Conservation (phyloP, 2,888 invertebrate species). For the Stratiomys singularior region DNA sequence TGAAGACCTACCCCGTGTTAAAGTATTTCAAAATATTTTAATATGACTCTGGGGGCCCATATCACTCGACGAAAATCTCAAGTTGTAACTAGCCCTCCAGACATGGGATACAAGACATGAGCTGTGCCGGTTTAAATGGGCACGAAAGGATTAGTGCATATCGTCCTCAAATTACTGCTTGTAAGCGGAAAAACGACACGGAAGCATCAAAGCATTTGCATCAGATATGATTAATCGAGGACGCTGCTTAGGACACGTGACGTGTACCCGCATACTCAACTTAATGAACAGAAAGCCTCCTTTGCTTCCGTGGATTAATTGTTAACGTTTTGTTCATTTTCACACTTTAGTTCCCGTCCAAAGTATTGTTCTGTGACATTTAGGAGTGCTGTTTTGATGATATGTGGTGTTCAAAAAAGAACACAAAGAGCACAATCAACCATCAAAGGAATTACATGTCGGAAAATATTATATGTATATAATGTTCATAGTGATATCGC, state of each 20-base stretch:
- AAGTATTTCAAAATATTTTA: background rate
- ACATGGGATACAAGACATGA: conserved; percentile 3
- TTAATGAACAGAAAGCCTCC: conserved; percentile 48
- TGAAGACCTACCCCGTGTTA: background rate
- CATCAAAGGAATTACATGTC: too few species aligned
- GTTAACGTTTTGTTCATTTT: conserved; percentile 50
- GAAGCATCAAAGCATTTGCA: conserved; percentile 47
- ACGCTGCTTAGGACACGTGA: conserved; percentile 51
- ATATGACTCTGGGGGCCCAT: conserved; percentile 43
- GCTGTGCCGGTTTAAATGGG: background rate
- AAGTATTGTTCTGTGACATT: too few species aligned
- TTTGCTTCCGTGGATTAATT: conserved; percentile 48
- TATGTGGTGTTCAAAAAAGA: too few species aligned
- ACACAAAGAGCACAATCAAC: too few species aligned
- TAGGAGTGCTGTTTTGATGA: too few species aligned
- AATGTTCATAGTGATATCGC: too few species aligned
- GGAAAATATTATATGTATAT: too few species aligned
- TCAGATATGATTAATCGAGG: conserved; percentile 52
- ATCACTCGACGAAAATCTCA: conserved; percentile 32
- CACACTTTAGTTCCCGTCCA: background rate
- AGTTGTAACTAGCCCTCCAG: conserved; percentile 22
- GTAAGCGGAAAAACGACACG: conserved; percentile 19
- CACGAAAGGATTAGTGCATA: conserved; percentile 46
- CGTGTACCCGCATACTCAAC: conserved; percentile 50
- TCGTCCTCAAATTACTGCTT: conserved; percentile 44